Evolutionary conservation across 2,797 vertebrate genomes (phyloP).

Genomic region (Galaxias olidus): DNA sequence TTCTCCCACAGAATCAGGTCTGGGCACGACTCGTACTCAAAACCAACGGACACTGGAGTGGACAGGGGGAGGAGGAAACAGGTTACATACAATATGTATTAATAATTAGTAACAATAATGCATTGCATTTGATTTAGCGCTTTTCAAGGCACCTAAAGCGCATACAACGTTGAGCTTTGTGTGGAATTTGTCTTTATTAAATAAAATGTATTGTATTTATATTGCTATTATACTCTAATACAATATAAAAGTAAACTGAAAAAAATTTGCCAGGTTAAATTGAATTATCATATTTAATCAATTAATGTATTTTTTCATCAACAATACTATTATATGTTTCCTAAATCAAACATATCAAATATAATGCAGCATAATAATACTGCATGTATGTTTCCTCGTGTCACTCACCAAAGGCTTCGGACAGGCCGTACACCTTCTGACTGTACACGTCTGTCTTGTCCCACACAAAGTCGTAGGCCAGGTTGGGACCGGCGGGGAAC

Average conservation of each 20-base stretch:
- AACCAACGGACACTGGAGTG: conserved; percentile 90
- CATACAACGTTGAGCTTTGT: too few relatives aligned
- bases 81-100: neutral
- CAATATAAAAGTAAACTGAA: neutral
- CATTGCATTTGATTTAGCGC: too few relatives aligned
- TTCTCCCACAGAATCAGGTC: conserved; percentile 98
- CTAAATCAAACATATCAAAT: too few relatives aligned
- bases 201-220: too few relatives aligned
- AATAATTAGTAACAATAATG: too few relatives aligned
- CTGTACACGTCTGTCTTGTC: conserved; percentile 98
- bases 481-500: conserved; percentile 92
- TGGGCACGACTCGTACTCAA: conserved; percentile 98
- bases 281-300: neutral
- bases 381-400: too few relatives aligned
- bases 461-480: conserved; percentile 94
- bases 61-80: neutral
- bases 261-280: neutral
- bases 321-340: too few relatives aligned
- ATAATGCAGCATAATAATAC: too few relatives aligned
- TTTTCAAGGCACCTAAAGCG: too few relatives aligned
- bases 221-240: too few relatives aligned
- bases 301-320: too few relatives aligned
- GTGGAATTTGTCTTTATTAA: too few relatives aligned
- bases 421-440: conserved; percentile 95
- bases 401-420: conserved; percentile 92